Base-by-base conservation (phyloP, 2,888 invertebrate genomes). In the Drosophila picticornis region DNA sequence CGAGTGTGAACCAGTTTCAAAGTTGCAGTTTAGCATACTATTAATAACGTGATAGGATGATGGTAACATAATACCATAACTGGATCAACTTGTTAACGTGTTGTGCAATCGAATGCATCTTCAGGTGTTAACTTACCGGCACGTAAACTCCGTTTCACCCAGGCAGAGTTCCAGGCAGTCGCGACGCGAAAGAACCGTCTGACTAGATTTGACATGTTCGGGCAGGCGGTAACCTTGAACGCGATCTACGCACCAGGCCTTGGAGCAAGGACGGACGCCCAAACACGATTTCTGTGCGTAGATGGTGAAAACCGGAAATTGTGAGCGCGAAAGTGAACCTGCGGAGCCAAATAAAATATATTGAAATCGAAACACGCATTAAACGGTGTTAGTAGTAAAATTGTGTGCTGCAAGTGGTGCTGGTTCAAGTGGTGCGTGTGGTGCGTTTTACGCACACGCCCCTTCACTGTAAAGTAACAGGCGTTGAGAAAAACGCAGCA, bases 261-360 rank as follows among this genome's bases (percentile, higher is more conserved):
- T 95, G 92, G 97, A 97, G 94, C 98, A 98, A 77, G 97, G 97
- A 92, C 97, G 96, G 91, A 97, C 96, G 72, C 97, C 97, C 91
- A 98, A 94, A 93, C 98, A 98, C 91, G 96, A 97, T 95, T 98
- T 98, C 94, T 98, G 98, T 84, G 98, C 98, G 95, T 98, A 98
- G 94, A 98, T 97, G 80, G 98, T 98, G 94, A 98, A 98, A 88
- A 98, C 98, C 66, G 98, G 98, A 94, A 98, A 98, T 94, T 98
- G 98, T 50, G 98, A 98, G 93, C 97, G 96, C 81, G 97, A 97
- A 92, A 98, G 94, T 71, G 98, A 97, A 94, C 97, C 98, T 97
- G 96, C 70, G 64, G 75, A 57, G 51, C 25, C 34, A 58, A 62
- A 43, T 22, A 50, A 73, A 70, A 56, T 13, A 57, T 57, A 40